Evolutionary conservation across 1,140 invertebrate species (phyloP).

Genomic region (Galleria mellonella): DNA sequence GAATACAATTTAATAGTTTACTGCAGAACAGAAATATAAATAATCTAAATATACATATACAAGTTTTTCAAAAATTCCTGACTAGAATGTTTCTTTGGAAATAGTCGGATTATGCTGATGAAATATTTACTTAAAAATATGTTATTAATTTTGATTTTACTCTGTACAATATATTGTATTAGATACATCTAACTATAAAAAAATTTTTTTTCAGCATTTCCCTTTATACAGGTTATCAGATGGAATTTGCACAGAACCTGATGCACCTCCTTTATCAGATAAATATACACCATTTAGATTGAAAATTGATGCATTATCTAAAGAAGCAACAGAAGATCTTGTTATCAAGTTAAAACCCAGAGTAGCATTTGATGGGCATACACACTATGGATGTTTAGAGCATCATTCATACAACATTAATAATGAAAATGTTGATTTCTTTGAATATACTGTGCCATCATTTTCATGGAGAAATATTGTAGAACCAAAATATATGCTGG

Average conservation of each 20-base stretch:
- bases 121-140: no score
- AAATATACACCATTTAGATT: constrained; percentile 80
- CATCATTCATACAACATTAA: constrained; percentile 59
- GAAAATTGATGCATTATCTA: constrained; percentile 91
- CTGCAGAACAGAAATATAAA: no score
- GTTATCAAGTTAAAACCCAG: constrained; percentile 85
- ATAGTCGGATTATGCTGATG: no score
- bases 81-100: no score
- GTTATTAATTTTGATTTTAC: no score
- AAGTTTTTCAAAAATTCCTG: no score
- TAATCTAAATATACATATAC: no score
- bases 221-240: constrained; percentile 94
- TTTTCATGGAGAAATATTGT: constrained; percentile 97
- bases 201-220: constrained; percentile 84
- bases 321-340: constrained; percentile 85
- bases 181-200: no score
- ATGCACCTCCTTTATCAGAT: constrained; percentile 84
- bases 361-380: constrained; percentile 91
- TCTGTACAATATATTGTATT: no score
- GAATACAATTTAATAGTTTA: no score
- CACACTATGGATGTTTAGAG: constrained; percentile 89
- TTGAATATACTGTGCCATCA: constrained; percentile 89
- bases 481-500: constrained; percentile 92
- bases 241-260: constrained; percentile 84
- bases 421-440: constrained; percentile 41